Conservation (phyloP, 2,113 vertebrate species). For the Gallinago paraguaiae region DNA sequence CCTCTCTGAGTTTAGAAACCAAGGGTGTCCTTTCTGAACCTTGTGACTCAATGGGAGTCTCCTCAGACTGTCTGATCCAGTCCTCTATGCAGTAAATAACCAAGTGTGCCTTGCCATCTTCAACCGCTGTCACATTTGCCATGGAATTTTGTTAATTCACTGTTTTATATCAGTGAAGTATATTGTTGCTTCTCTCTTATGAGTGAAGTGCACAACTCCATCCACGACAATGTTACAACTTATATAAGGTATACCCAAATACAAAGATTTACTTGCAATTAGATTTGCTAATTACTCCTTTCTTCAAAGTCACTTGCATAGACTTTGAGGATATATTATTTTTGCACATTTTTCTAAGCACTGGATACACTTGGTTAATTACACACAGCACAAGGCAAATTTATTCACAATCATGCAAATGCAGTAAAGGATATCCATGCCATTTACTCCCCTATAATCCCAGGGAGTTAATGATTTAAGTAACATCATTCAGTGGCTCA, state of each 20-base stretch:
- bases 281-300: neutral
- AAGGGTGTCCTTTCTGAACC: neutral
- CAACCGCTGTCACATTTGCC: neutral
- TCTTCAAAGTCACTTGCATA: neutral
- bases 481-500: neutral
- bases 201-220: neutral
- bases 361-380: neutral
- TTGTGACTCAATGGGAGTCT: neutral
- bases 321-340: neutral
- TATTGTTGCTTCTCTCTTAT: neutral
- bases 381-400: conserved; percentile 10
- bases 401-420: conserved; percentile 24
- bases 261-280: neutral
- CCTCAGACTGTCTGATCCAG: neutral
- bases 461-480: neutral
- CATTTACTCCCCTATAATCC: neutral
- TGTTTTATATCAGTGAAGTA: neutral
- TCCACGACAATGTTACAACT: neutral
- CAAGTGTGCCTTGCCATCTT: neutral
- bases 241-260: neutral
- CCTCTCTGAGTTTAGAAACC: neutral
- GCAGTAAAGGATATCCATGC: neutral
- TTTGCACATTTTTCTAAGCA: neutral
- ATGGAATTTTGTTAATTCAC: neutral
- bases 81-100: neutral